Percentiles rank a stretch among this genome's conserved stretches.
Conservation (phyloP, 1,140 invertebrate species). For the Zaprionus africanus region DNA sequence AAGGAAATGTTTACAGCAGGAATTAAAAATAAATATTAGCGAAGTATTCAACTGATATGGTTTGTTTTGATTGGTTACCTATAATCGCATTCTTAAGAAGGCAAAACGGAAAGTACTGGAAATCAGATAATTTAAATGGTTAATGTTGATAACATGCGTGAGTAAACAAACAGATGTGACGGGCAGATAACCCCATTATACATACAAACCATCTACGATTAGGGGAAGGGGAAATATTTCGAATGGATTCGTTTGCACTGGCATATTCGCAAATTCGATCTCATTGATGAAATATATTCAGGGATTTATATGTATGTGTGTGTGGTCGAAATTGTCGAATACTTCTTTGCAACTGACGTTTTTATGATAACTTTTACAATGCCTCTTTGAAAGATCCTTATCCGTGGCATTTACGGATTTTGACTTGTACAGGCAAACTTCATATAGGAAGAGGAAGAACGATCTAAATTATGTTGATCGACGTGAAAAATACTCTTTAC, state of each 20-base stretch:
- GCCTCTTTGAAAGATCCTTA: slow-evolving; percentile 61
- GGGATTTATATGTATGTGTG: not conserved
- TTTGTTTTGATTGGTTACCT: not conserved
- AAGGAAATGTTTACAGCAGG: not conserved
- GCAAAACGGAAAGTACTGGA: slow-evolving; percentile 14
- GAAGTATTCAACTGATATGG: not conserved
- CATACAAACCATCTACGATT: slow-evolving; percentile 26
- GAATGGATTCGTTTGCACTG: slow-evolving; percentile 13
- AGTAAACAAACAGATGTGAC: slow-evolving; percentile 36
- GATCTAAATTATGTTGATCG: not conserved
- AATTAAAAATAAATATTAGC: slow-evolving; percentile 7
- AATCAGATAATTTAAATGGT: slow-evolving; percentile 45
- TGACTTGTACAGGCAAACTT: not conserved
- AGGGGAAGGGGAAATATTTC: not conserved
- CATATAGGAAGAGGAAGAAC: not conserved
- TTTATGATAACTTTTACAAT: slow-evolving; percentile 60
- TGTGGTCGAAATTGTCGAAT: slow-evolving; percentile 26
- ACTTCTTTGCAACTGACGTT: slow-evolving; percentile 32
- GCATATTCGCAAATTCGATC: not conserved
- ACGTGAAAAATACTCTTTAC: not conserved
- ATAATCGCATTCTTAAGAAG: not conserved
- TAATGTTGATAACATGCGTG: slow-evolving; percentile 35
- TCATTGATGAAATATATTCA: slow-evolving; percentile 2
- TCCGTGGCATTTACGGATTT: slow-evolving; percentile 34
- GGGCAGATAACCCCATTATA: not conserved